Evolutionary conservation across 2,888 invertebrate species (phyloP), one percentile per base, ranked within the genome.

Genomic region (Scaptomyza polygonia): DNA sequence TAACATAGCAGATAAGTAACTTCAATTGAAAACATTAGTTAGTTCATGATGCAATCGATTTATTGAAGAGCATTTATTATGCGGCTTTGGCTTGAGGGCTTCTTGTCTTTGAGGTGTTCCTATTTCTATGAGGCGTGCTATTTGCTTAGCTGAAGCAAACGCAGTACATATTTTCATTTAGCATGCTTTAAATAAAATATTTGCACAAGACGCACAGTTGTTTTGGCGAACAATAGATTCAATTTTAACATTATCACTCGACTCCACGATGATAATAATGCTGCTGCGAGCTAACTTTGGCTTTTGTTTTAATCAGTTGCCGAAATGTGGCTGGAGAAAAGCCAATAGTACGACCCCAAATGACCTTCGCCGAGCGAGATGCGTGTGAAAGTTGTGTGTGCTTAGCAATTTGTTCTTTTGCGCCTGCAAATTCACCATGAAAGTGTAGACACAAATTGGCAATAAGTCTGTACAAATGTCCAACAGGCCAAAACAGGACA

Each of bases 131-230:
- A 68, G 79, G 47, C 63, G 56, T 54, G 64, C 42, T 81, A 64
- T 86, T 86, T 86, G 73, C 67, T 73, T 78, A 86, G 85, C 85
- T 88, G 86, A 68, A 79, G 76, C 68, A 86, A 64, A 80, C 67
- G 77, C n/a, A n/a, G n/a, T n/a, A n/a, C n/a, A n/a, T 71, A 82
- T 83, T 77, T 82, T 77, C 87, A 86, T 85, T 79, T 85, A 83
- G 86, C 86, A 80, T 79, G 79, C 84, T 83, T 79, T 84, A 68
- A 80, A 79, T 84, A 72, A 59, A 74, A 84, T 86, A 86, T 86
- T 88, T 86, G 86, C 71, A 83, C 86, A 85, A 75, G 84, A 57
- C 86, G 70, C 76, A 85, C 85, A 87, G 82, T 77, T 79, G 87
- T 85, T 85, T 58, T 32, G 43, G 5, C 62, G 43, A 77, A 84